Base-by-base conservation (phyloP, 2,797 vertebrate genomes). In the Hirundo rustica region DNA sequence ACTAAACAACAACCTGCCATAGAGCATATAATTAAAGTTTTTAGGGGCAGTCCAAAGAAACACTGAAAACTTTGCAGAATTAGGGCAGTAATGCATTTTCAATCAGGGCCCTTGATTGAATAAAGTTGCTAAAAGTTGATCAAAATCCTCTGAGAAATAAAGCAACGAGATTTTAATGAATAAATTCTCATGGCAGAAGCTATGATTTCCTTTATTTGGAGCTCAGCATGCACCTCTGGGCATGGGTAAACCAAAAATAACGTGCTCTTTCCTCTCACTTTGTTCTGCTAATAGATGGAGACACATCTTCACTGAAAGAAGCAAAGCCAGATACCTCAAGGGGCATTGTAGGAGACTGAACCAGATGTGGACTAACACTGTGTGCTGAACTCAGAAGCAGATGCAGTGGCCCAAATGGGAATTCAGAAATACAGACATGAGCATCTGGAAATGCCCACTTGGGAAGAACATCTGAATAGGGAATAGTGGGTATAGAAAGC, bases 141-240 rank as follows among this genome's bases (percentile, higher is more conserved):
- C 75, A 91, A 95, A 94, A 84, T 91, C 93, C 92, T 93, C 66
- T 83, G 95, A 94, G 93, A 96, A 94, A 93, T 96, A 71, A 95
- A 89, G 82, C 77, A 93, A 92, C 83, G 85, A 94, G 91, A 66
- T 92, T 95, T 96, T 96, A 96, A 96, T 95, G 91, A 96, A 89
- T n/a, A 81, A 95, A 94, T 88, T 96, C 92, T 95, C 95, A 89
- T 53, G 76, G 66, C 58, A 78, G 75, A 71, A 88, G 32, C 38
- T 65, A 62, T 45, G 36, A 88, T 85, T 79, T 71, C n/a, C 68
- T 74, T 76, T 95, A 91, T 93, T 87, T 89, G 91, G 88, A 93
- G 45, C 80, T 79, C 67, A 50, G 32, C 40, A 44, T 6, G 6
- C 57, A 89, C 93, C 75, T 91, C 81, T 83, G 85, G 82, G 92